Evolutionary conservation across 2,797 vertebrate genomes (phyloP).

Genomic region (Miichthys miiuy): DNA sequence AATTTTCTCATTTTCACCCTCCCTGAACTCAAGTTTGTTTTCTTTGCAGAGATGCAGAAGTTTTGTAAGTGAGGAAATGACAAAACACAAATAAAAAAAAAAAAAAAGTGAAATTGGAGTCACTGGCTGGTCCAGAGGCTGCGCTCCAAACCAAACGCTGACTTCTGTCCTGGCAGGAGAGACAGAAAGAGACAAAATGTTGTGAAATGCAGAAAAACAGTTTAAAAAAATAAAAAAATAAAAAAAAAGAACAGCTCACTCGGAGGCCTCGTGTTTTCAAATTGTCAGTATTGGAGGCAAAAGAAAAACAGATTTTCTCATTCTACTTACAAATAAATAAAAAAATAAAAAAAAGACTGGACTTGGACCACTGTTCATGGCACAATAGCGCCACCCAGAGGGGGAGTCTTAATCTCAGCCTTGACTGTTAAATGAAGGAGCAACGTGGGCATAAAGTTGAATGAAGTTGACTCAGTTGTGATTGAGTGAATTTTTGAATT

Average conservation of each 20-base stretch:
- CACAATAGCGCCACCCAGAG: slow-evolving; percentile 47
- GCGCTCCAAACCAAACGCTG: slow-evolving; percentile 44
- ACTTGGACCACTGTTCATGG: background rate
- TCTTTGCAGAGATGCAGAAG: slow-evolving; percentile 80
- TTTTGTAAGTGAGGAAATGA: slow-evolving; percentile 75
- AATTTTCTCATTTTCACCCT: background rate
- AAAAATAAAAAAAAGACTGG: background rate
- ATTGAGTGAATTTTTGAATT: slow-evolving; percentile 17
- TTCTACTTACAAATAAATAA: background rate
- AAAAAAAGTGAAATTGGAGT: slow-evolving; percentile 55
- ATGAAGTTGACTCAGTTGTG: slow-evolving; percentile 9
- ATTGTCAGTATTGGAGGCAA: slow-evolving; percentile 23
- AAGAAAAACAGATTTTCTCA: background rate
- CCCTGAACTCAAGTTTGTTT: background rate
- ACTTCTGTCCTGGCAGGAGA: slow-evolving; percentile 38
- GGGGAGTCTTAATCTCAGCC: background rate
- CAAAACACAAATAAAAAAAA: background rate
- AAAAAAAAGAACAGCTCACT: slow-evolving; percentile 9
- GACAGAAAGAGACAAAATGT: slow-evolving; percentile 22
- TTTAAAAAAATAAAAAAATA: background rate
- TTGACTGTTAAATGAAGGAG: background rate
- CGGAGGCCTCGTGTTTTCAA: slow-evolving; percentile 24
- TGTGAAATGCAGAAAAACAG: slow-evolving; percentile 33
- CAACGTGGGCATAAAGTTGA: background rate
- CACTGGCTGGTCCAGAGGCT: slow-evolving; percentile 91